Conservation (phyloP, 2,888 invertebrate species). For the Ryuthela nishihirai region DNA sequence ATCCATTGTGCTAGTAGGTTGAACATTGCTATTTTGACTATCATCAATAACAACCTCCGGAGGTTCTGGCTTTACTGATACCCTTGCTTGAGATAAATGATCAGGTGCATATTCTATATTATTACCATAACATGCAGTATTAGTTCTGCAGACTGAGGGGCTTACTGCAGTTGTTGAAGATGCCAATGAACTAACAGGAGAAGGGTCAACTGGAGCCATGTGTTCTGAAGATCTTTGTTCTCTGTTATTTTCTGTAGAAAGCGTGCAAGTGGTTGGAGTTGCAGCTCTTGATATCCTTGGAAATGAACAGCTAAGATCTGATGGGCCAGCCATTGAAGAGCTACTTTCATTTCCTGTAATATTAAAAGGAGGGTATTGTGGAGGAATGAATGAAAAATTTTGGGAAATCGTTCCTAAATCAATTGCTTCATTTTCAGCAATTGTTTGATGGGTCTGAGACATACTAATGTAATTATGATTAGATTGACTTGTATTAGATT, state of each 20-base stretch:
- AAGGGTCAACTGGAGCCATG: conserved; percentile 1
- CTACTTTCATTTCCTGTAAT: conserved; percentile 1
- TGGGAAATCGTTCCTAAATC: conserved; percentile 35
- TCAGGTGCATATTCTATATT: background rate
- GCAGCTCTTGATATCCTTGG: conserved; percentile 1
- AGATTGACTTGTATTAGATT: conserved; percentile 1
- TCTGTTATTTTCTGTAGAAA: conserved; percentile 16
- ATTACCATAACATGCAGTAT: background rate
- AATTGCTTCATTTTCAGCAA: conserved; percentile 23
- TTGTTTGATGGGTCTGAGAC: conserved; percentile 1
- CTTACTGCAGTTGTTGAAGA: conserved; percentile 24
- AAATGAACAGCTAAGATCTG: conserved; percentile 19
- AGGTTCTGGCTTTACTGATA: conserved; percentile 29
- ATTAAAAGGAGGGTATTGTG: conserved; percentile 11
- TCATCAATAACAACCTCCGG: conserved; percentile 26
- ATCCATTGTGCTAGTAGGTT: conserved; percentile 34
- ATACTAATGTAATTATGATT: background rate
- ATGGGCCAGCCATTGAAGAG: conserved; percentile 5
- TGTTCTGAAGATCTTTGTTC: background rate
- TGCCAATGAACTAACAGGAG: conserved; percentile 21
- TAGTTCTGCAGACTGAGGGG: conserved; percentile 8
- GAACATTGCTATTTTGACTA: conserved; percentile 28
- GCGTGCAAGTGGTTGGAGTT: conserved; percentile 1
- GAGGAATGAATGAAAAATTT: conserved; percentile 28
- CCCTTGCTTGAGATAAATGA: conserved; percentile 1